These are phyloP conservation scores for Ridgeia piscesae DNA, from an alignment of 1,140 invertebrate genomes.

Conservation along the genomic window DNA sequence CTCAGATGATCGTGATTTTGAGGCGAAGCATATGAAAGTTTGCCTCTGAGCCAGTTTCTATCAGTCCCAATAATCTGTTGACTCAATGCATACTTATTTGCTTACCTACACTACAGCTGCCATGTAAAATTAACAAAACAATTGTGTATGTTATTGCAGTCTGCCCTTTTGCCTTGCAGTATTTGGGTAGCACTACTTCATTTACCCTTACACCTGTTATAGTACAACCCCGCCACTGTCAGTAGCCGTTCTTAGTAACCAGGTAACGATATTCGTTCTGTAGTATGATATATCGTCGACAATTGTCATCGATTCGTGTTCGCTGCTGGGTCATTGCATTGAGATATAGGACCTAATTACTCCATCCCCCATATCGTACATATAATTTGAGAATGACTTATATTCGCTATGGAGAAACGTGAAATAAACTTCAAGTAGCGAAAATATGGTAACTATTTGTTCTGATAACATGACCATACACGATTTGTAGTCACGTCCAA, in stretches of 20 bases:
- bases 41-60: no score
- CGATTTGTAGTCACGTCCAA: background rate
- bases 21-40: no score
- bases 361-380: background rate
- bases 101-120: no score
- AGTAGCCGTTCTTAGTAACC: background rate
- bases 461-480: background rate
- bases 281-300: background rate
- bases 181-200: background rate
- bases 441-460: background rate
- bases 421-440: background rate
- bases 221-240: no score
- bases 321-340: no score
- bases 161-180: background rate
- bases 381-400: background rate
- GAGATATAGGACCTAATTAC: background rate
- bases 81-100: no score
- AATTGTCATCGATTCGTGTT: background rate
- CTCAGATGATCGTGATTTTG: no score
- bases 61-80: no score
- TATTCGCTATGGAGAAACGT: background rate
- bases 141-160: no score
- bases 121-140: no score
- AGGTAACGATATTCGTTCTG: background rate
- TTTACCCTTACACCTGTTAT: background rate